Evolutionary conservation across 1,140 invertebrate species (phyloP).

Genomic region (Metaphire vulgaris): DNA sequence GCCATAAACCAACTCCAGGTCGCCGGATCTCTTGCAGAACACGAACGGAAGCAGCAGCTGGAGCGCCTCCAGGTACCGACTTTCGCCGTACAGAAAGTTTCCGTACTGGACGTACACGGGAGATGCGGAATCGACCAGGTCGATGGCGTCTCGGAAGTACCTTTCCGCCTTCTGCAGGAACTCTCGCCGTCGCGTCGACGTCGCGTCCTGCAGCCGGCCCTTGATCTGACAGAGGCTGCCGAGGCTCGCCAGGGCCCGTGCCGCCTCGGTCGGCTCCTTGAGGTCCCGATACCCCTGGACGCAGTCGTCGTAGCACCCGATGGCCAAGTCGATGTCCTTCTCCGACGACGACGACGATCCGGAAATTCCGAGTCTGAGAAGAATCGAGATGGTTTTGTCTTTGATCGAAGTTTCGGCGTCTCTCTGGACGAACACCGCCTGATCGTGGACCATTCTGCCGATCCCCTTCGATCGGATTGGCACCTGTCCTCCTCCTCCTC

Average conservation of each 20-base stretch:
- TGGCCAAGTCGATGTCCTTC: conserved; percentile 27
- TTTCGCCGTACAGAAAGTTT: conserved; percentile 27
- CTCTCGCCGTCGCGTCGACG: neutral
- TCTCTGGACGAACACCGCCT: conserved; percentile 27
- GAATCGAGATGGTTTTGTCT: conserved; percentile 18
- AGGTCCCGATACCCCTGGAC: conserved; percentile 20
- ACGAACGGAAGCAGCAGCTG: conserved; percentile 9
- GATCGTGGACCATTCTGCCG: conserved; percentile 18
- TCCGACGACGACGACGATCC: conserved; percentile 11
- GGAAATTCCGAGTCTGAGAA: conserved; percentile 18
- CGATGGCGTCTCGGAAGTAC: conserved; percentile 23
- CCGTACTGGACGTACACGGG: conserved; percentile 21
- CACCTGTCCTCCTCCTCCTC: conserved; percentile 11
- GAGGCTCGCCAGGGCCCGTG: conserved; percentile 17
- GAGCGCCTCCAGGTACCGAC: conserved; percentile 19
- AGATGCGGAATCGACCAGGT: conserved; percentile 3
- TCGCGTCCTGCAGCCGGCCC: conserved; percentile 12
- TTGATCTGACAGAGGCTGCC: conserved; percentile 27
- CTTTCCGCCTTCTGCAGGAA: conserved; percentile 8
- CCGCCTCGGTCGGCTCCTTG: neutral
- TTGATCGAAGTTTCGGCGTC: conserved; percentile 23
- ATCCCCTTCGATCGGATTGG: conserved; percentile 11
- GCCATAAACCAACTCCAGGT: conserved; percentile 15
- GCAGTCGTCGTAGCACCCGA: conserved; percentile 27
- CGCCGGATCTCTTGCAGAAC: neutral